Evolutionary conservation across 2,797 vertebrate genomes (phyloP).

Genomic region (Clamator glandarius): DNA sequence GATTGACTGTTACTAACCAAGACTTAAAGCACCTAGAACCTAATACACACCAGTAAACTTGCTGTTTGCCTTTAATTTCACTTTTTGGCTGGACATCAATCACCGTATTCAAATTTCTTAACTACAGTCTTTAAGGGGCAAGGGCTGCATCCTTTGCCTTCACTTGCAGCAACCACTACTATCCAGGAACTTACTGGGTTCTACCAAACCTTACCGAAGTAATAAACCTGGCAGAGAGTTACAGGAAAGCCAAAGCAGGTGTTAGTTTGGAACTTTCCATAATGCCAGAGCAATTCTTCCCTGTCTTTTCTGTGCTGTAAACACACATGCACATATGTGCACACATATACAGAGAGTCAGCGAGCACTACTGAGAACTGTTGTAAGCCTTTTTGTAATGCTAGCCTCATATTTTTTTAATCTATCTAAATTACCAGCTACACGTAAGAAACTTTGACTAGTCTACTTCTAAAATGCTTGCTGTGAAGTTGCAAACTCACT

Average conservation of each 20-base stretch:
- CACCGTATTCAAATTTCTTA: not conserved
- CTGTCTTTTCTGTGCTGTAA: not conserved
- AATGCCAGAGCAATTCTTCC: not conserved
- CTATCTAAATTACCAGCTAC: not conserved
- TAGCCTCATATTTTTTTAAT: not conserved
- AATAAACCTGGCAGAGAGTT: not conserved
- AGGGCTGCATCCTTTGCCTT: not conserved
- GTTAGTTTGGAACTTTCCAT: not conserved
- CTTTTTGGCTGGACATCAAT: not conserved
- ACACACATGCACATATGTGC: not conserved
- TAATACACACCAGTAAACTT: not conserved
- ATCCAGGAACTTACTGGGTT: not conserved
- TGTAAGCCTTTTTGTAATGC: not conserved
- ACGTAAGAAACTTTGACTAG: not conserved
- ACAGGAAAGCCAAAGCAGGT: not conserved
- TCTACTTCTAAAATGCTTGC: not conserved
- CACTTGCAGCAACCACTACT: not conserved
- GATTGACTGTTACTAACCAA: not conserved
- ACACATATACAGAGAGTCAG: not conserved
- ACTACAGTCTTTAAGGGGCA: not conserved
- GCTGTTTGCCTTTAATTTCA: not conserved
- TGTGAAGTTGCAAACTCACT: not conserved
- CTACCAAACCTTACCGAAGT: not conserved
- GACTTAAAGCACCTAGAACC: not conserved
- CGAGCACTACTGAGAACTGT: not conserved